Evolutionary conservation across 2,888 invertebrate genomes (phyloP).

Genomic region (Andrena marginata): DNA sequence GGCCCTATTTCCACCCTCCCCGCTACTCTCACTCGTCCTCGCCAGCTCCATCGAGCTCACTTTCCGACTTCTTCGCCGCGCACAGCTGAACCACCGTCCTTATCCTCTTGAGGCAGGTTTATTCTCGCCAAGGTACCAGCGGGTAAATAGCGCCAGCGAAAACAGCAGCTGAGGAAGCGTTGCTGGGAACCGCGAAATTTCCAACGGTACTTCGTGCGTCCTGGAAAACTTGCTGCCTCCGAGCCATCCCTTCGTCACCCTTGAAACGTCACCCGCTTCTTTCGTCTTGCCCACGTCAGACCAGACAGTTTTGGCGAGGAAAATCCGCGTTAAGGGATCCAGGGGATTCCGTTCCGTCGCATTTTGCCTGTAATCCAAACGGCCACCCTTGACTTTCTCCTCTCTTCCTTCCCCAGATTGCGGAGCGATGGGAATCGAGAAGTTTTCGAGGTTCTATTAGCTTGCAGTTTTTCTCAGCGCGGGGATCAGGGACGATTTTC

Average conservation of each 20-base stretch:
- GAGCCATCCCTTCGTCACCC: background rate
- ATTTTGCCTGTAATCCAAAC: slow-evolving; percentile 81
- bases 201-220: background rate
- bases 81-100: slow-evolving; percentile 41
- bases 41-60: slow-evolving; percentile 30
- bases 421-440: background rate
- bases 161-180: slow-evolving; percentile 26
- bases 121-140: slow-evolving; percentile 42
- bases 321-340: slow-evolving; percentile 77
- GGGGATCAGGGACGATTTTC: slow-evolving; percentile 71
- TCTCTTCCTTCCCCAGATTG: background rate
- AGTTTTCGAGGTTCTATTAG: slow-evolving; percentile 55
- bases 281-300: background rate
- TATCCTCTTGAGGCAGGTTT: slow-evolving; percentile 60
- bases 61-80: slow-evolving; percentile 46
- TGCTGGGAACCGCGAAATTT: slow-evolving; percentile 63
- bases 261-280: background rate
- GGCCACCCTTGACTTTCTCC: slow-evolving; percentile 2
- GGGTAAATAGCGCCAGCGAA: slow-evolving; percentile 17
- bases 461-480: slow-evolving; percentile 45
- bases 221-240: background rate
- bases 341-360: slow-evolving; percentile 78
- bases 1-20: slow-evolving; percentile 4
- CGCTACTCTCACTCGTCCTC: background rate
- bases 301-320: slow-evolving; percentile 11